Evolutionary conservation across 2,888 invertebrate species (phyloP), one percentile per base, ranked within the genome.

Genomic region (Altica lythri): DNA sequence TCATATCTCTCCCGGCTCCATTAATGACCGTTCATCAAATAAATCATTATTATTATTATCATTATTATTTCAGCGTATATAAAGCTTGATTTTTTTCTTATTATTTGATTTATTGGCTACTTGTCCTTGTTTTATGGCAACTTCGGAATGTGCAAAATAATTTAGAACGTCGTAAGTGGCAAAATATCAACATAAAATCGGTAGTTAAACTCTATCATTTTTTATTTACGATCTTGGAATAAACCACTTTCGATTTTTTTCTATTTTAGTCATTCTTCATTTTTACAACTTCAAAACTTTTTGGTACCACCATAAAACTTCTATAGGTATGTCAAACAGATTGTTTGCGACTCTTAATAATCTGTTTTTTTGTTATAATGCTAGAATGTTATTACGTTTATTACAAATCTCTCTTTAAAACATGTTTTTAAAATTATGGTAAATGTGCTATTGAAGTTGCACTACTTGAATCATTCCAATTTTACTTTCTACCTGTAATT

Each of bases 41-140:
- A 53, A 53, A 53, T 53, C 53, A 53, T 53, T 53, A 47, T 47
- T 53, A 53, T 53, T 53, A 53, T 51, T 37, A 35, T 51, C 37
- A 44, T 47, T 40, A 53, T 53, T 47, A 53, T 48, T 53, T 53
- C 42, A 53, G 42, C 47, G 37, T 27, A 34, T 13, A 53, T 53
- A 47, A 47, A 53, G 13, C 32, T 19, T 14, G 8, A 2, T 38
- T 40, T 30, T 40, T 43, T 53, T 30, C 46, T 16, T 25, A 25
- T 47, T 53, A 12, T 32, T 45, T 42, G 48, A 47, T 53, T 48
- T 53, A 47, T 48, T 43, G 35, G 35, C 47, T 48, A 42, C 47
- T 53, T 43, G 43, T 53, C 32, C 46, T 46, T 45, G 44, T 27
- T 48, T 48, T 40, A 48, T 30, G 48, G 32, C 19, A 18, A 32